Conservation (phyloP, 2,888 invertebrate genomes). For the Cerastoderma edule region DNA sequence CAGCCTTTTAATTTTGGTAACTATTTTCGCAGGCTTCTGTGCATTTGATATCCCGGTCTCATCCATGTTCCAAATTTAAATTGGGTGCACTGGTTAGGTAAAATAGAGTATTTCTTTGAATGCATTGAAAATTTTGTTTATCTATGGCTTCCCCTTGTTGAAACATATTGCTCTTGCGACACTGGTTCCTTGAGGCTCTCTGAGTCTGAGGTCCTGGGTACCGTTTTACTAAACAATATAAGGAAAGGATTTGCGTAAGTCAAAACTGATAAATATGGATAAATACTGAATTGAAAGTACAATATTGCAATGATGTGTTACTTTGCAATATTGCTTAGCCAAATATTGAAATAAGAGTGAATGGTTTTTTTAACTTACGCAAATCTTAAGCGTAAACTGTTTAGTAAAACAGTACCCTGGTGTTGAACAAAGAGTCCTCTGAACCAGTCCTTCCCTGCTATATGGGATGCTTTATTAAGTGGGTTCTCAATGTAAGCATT, state of each 20-base stretch:
- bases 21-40: conserved; percentile 29
- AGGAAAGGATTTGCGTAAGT: too few species aligned
- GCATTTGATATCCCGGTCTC: conserved; percentile 31
- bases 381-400: too few species aligned
- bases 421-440: not conserved
- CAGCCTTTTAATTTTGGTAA: conserved; percentile 23
- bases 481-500: conserved; percentile 1
- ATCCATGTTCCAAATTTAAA: conserved; percentile 34
- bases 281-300: too few species aligned
- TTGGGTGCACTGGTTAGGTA: not conserved
- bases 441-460: conserved; percentile 9
- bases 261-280: too few species aligned
- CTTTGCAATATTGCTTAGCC: too few species aligned
- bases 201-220: not conserved
- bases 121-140: conserved; percentile 17
- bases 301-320: too few species aligned
- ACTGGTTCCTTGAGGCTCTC: conserved; percentile 11
- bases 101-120: conserved; percentile 13
- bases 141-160: conserved; percentile 18
- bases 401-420: too few species aligned
- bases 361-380: too few species aligned
- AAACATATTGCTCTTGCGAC: conserved; percentile 19
- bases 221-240: too few species aligned
- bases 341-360: too few species aligned
- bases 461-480: not conserved